Evolutionary conservation across 2,888 invertebrate genomes (phyloP).

Genomic region (Ochlodes sylvanus): DNA sequence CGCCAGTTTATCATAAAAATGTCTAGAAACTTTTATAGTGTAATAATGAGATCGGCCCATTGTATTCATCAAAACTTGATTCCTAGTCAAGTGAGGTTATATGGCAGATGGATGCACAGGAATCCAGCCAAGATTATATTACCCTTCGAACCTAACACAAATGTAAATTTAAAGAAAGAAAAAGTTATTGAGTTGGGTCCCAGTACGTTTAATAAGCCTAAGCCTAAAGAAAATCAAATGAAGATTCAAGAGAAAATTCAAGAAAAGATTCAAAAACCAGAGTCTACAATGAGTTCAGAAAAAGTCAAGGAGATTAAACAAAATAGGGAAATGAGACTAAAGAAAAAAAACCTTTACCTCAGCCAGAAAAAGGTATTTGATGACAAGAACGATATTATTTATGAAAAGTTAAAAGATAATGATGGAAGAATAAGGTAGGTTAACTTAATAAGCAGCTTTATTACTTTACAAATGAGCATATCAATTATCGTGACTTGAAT

Average conservation of each 20-base stretch:
- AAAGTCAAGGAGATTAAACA: constrained; percentile 58
- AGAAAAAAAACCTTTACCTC: constrained; percentile 64
- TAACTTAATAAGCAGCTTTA: background rate
- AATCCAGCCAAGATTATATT: constrained; percentile 79
- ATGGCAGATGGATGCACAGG: constrained; percentile 81
- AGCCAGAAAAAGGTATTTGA: constrained; percentile 79
- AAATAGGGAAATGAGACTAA: constrained; percentile 60
- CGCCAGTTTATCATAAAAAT: background rate
- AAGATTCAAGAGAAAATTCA: constrained; percentile 26
- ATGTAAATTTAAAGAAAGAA: constrained; percentile 67
- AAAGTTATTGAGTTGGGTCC: constrained; percentile 68
- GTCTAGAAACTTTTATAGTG: constrained; percentile 20
- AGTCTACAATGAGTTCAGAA: constrained; percentile 40
- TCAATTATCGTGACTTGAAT: background rate
- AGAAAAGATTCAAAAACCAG: constrained; percentile 19
- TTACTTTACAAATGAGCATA: background rate
- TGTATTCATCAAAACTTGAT: constrained; percentile 7
- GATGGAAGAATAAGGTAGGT: constrained; percentile 85
- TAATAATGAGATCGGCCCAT: background rate
- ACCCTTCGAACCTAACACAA: constrained; percentile 67
- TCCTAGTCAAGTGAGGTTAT: constrained; percentile 55
- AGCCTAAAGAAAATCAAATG: constrained; percentile 42
- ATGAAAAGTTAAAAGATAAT: constrained; percentile 86
- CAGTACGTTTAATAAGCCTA: constrained; percentile 50
- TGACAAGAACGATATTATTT: constrained; percentile 83